Evolutionary conservation across 2,113 vertebrate species (phyloP).

Genomic region (Beaufortia kweichowensis): DNA sequence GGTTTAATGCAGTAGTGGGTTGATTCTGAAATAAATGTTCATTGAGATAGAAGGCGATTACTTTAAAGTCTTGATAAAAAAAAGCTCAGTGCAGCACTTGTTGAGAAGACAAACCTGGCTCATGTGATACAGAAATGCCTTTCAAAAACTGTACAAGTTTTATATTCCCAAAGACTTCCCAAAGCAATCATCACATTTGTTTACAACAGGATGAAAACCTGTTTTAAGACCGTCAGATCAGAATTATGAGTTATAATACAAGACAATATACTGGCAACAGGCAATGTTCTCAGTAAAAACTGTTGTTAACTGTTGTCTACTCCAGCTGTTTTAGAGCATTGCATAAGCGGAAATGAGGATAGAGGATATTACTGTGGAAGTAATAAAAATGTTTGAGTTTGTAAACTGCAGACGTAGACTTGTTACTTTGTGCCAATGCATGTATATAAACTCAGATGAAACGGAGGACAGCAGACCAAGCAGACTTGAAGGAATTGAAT

Average conservation of each 20-base stretch:
- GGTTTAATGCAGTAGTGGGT: too few relatives aligned
- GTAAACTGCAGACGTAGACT: background rate
- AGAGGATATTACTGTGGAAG: too few relatives aligned
- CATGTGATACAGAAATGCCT: too few relatives aligned
- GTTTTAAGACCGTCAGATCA: background rate
- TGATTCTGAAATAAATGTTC: too few relatives aligned
- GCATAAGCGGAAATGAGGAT: background rate
- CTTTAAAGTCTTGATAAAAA: too few relatives aligned
- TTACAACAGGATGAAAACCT: constrained; percentile 29
- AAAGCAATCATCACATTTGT: background rate
- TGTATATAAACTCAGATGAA: too few relatives aligned
- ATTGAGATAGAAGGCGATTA: too few relatives aligned
- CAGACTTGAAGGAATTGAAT: too few relatives aligned
- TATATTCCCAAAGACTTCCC: too few relatives aligned
- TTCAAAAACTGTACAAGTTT: background rate
- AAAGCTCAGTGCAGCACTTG: too few relatives aligned
- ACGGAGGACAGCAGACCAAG: too few relatives aligned
- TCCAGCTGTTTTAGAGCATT: background rate
- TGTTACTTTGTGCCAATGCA: background rate
- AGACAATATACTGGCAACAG: background rate
- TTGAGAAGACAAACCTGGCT: too few relatives aligned
- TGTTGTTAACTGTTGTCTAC: background rate
- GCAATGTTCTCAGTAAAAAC: background rate
- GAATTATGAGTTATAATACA: background rate
- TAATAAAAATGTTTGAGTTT: background rate